Base-by-base conservation (phyloP, 2,888 invertebrate species). In the Idaea aversata region DNA sequence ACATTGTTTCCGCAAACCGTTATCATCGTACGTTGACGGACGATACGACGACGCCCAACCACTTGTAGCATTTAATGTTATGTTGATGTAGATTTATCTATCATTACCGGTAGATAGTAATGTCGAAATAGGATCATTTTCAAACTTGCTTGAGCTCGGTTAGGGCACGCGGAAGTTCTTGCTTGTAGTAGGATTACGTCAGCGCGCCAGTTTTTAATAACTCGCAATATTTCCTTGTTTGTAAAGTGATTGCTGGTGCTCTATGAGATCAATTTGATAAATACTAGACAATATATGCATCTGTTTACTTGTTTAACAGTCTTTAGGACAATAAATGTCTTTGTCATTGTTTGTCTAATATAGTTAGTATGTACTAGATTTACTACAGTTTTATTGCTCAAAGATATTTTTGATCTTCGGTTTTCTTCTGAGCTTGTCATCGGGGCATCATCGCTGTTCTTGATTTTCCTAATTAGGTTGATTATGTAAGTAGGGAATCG, bases 161-260 rank as follows among this genome's bases (percentile, higher is more conserved):
- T 87, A 90, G 88, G 89, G 88, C 87, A 91, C 84, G 87, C 91
- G 91, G 91, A 91, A 91, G 88, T 87, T 82, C 82, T 86, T 83
- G 83, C 78, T 80, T 82, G 79, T 82, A 79, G 82, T 76, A 78
- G 80, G 79, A 89, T 91, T 90, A 89, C 91, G 91, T 91, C 91
- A 91, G 86, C 87, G 89, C 86, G 88, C 88, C 82, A 87, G 88
- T 91, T 91, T 90, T 90, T 90, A 90, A 88, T 90, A 90, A 88
- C 87, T 88, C 83, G 81, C 83, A 85, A 88, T 89, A 88, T 89
- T 91, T 91, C 90, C 90, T 90, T 88, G 85, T 90, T 89, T 87
- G 86, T 81, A 81, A 76, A 81, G 81, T 80, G 79, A 77, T 80
- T 77, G 77, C 74, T 76, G 76, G 79, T 78, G 79, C 77, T 77